Conservation (phyloP, 1,140 invertebrate genomes). For the Holotrichia oblita region DNA sequence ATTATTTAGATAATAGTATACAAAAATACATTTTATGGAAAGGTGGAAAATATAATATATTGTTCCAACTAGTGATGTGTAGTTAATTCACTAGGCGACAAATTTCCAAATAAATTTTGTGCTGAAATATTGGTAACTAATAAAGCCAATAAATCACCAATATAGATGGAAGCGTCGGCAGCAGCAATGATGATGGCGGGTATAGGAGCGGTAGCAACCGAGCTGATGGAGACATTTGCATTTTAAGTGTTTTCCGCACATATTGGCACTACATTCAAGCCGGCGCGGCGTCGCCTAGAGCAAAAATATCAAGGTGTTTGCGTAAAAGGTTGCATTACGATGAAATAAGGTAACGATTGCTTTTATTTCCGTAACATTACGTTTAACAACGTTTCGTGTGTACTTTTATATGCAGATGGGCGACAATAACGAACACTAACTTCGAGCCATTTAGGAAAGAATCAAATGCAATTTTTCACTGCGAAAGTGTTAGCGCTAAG, state of each 20-base stretch:
- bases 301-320: constrained; percentile 26
- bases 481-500: not conserved
- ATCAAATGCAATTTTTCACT: constrained; percentile 26
- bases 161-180: constrained; percentile 22
- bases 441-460: not conserved
- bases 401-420: constrained; percentile 7
- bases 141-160: constrained; percentile 40
- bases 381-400: constrained; percentile 26
- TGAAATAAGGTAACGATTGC: constrained; percentile 27
- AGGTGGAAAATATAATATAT: not conserved
- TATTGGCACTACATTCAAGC: constrained; percentile 47
- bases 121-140: constrained; percentile 28
- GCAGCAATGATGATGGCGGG: not conserved
- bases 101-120: constrained; percentile 39
- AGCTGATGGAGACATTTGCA: constrained; percentile 53
- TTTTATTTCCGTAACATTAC: constrained; percentile 29
- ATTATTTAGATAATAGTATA: too few relatives aligned
- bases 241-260: constrained; percentile 56
- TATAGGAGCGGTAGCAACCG: not conserved
- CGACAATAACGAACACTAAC: constrained; percentile 24
- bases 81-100: constrained; percentile 15
- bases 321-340: constrained; percentile 35
- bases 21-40: too few relatives aligned
- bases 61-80: not conserved
- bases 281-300: not conserved